These are phyloP conservation scores for Fistularia tabacaria DNA, from an alignment of 2,797 vertebrate genomes.

Conservation along the genomic window DNA sequence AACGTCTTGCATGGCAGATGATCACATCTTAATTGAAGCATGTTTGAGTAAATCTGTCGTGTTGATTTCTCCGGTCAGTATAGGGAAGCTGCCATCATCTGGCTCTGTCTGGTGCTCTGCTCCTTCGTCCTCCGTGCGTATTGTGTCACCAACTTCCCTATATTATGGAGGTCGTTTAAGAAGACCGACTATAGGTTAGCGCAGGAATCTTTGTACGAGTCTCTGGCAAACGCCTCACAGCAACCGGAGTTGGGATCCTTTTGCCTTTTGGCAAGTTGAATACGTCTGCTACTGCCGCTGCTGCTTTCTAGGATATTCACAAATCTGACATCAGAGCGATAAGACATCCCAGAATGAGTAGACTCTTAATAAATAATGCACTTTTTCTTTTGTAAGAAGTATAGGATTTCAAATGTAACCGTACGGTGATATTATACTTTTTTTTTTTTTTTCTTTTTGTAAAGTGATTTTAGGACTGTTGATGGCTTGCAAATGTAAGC, in stretches of 20 bases:
- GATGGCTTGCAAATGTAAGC: slow-evolving; percentile 55
- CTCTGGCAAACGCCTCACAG: slow-evolving; percentile 30
- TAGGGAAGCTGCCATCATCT: slow-evolving; percentile 43
- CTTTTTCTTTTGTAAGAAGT: slow-evolving; percentile 69
- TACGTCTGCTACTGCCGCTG: slow-evolving; percentile 61
- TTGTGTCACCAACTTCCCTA: slow-evolving; percentile 25
- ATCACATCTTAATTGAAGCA: slow-evolving; percentile 56
- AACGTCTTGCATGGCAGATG: slow-evolving; percentile 53
- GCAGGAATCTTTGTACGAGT: slow-evolving; percentile 21
- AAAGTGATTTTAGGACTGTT: slow-evolving; percentile 66
- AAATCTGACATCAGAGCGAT: slow-evolving; percentile 40
- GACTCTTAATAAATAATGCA: slow-evolving; percentile 68
- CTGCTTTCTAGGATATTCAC: slow-evolving; percentile 58
- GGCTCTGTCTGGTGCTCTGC: slow-evolving; percentile 39
- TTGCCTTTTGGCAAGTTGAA: slow-evolving; percentile 62
- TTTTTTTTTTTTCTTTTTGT: slow-evolving; percentile 50
- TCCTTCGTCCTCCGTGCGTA: slow-evolving; percentile 28
- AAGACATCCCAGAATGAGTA: slow-evolving; percentile 57
- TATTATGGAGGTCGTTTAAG: slow-evolving; percentile 25
- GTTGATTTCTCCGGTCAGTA: slow-evolving; percentile 24
- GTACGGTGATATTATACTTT: slow-evolving; percentile 54
- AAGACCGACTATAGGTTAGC: slow-evolving; percentile 31
- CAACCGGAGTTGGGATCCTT: slow-evolving; percentile 53
- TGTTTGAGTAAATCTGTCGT: slow-evolving; percentile 50
- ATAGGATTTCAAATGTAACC: slow-evolving; percentile 60